These are phyloP conservation scores for Saturnia pavonia DNA, from an alignment of 2,888 invertebrate species.

Conservation along the genomic window DNA sequence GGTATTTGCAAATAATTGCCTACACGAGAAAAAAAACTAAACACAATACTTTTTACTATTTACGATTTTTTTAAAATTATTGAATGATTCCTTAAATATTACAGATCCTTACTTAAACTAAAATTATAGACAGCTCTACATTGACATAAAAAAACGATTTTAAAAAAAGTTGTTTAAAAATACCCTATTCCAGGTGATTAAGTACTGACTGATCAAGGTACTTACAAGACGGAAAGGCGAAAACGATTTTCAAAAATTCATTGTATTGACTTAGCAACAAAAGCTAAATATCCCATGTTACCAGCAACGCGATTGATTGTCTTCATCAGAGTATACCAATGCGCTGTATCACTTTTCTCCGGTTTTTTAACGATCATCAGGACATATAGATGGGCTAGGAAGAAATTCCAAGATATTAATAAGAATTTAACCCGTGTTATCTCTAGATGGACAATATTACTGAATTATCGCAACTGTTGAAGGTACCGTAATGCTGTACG, in stretches of 20 bases:
- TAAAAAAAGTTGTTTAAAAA: too few relatives aligned
- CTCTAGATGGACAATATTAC: not conserved
- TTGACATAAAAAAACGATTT: too few relatives aligned
- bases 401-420: not conserved
- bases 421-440: not conserved
- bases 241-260: not conserved
- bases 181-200: not conserved
- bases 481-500: slow-evolving; percentile 11
- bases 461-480: slow-evolving; percentile 6
- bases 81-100: too few relatives aligned
- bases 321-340: not conserved
- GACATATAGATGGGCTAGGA: not conserved
- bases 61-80: too few relatives aligned
- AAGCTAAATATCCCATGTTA: not conserved
- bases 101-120: too few relatives aligned
- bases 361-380: not conserved
- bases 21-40: too few relatives aligned
- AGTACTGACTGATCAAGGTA: not conserved
- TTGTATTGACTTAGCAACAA: not conserved
- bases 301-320: not conserved
- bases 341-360: not conserved
- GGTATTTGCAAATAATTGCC: too few relatives aligned
- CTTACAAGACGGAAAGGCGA: not conserved
- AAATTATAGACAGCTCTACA: too few relatives aligned
- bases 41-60: too few relatives aligned